phyloP scores from a whole-genome alignment of 2,797 vertebrate genomes.

The Brachymystax lenok region DNA sequence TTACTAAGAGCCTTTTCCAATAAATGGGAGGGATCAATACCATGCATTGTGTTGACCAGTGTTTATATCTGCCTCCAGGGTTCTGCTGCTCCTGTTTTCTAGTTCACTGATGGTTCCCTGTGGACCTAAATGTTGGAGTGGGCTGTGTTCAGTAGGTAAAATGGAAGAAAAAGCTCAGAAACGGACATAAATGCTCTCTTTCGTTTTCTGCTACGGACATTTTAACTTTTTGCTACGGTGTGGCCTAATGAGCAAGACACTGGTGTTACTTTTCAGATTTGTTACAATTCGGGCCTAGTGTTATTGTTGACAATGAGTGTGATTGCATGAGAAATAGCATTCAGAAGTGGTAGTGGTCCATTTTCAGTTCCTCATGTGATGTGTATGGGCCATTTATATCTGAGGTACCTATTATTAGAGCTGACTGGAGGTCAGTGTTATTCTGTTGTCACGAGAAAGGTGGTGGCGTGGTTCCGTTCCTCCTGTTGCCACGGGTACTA shows the following conservation, averaged over 20 bases:
- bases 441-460: conserved; percentile 24
- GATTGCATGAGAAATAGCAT: conserved; percentile 18
- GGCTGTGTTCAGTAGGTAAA: background rate
- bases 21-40: conserved; percentile 64
- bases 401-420: conserved; percentile 7
- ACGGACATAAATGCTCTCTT: background rate
- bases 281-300: conserved; percentile 22
- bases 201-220: background rate
- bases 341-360: conserved; percentile 36
- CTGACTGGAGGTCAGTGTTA: conserved; percentile 45
- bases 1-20: conserved; percentile 42
- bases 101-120: background rate
- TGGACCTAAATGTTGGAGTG: background rate
- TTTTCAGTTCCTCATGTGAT: conserved; percentile 27
- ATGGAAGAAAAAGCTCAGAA: background rate
- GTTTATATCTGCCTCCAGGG: conserved; percentile 12
- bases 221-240: background rate
- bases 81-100: conserved; percentile 12
- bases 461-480: conserved; percentile 19
- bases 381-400: conserved; percentile 20
- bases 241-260: background rate
- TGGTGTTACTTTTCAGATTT: background rate
- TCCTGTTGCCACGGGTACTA: background rate
- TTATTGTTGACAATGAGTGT: conserved; percentile 30
- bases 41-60: conserved; percentile 23